A percentile compares a stretch with the other conserved stretches of the same genome.
Evolutionary conservation across 2,888 invertebrate genomes (phyloP).

Genomic region (Elgonia sp.): DNA sequence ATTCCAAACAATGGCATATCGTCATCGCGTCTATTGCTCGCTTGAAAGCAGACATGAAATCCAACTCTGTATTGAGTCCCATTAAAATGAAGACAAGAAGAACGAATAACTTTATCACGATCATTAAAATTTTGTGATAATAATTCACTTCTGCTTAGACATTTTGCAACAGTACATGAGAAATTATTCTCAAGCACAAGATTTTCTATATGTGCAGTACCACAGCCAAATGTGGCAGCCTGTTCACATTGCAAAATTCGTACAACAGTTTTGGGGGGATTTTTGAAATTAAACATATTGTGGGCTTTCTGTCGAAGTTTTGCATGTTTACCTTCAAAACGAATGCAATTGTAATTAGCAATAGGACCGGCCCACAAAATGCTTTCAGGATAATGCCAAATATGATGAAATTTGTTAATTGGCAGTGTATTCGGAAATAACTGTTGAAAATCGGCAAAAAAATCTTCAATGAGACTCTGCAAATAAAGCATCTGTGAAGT

Average conservation of each 20-base stretch:
- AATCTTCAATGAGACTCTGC: constrained; percentile 29
- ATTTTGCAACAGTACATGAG: too few relatives aligned
- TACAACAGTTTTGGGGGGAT: too few relatives aligned
- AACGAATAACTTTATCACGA: too few relatives aligned
- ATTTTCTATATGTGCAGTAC: too few relatives aligned
- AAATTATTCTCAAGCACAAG: too few relatives aligned
- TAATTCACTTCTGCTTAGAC: too few relatives aligned
- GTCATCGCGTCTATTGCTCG: too few relatives aligned
- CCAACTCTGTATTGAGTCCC: too few relatives aligned
- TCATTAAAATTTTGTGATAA: too few relatives aligned
- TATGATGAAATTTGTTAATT: constrained; percentile 62
- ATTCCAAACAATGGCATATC: too few relatives aligned
- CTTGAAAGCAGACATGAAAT: too few relatives aligned
- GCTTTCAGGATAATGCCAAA: constrained; percentile 66
- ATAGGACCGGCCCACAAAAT: constrained; percentile 72
- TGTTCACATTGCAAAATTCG: constrained; percentile 65
- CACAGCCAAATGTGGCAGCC: constrained; percentile 59
- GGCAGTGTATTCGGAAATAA: background rate
- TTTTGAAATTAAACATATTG: constrained; percentile 69
- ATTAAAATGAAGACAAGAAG: too few relatives aligned
- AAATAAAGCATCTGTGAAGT: constrained; percentile 46
- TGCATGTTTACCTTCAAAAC: constrained; percentile 75
- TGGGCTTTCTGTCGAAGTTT: constrained; percentile 62
- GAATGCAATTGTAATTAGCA: constrained; percentile 67
- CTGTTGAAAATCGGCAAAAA: background rate